Conservation (phyloP, 2,888 invertebrate species). For the Scaptomyza cyrtandrae region DNA sequence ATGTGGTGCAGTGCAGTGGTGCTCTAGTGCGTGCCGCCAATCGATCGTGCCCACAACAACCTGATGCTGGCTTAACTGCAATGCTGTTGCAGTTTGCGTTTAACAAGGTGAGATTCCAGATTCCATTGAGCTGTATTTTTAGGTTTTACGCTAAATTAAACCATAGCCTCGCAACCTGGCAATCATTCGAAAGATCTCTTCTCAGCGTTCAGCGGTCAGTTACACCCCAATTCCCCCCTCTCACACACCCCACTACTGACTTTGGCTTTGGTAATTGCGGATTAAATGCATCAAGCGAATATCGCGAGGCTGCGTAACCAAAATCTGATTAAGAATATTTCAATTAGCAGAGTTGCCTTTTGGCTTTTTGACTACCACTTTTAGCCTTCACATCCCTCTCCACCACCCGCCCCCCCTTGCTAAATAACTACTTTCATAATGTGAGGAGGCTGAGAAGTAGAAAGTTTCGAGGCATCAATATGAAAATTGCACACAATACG, state of each 20-base stretch:
- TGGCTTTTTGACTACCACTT: constrained; percentile 11
- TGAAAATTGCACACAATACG: constrained; percentile 32
- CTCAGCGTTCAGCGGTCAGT: constrained; percentile 1
- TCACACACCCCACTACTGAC: background rate
- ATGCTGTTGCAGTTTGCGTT: constrained; percentile 10
- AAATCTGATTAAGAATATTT: constrained; percentile 80
- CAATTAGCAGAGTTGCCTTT: constrained; percentile 68
- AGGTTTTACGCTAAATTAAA: constrained; percentile 72
- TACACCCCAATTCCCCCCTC: background rate
- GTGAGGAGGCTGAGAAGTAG: constrained; percentile 31
- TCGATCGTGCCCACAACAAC: constrained; percentile 44
- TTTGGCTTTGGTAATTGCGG: constrained; percentile 67
- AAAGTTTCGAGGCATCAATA: constrained; percentile 59
- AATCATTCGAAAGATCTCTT: constrained; percentile 37
- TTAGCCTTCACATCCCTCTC: background rate
- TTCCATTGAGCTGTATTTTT: constrained; percentile 60
- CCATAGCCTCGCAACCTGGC: constrained; percentile 50
- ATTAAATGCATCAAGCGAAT: constrained; percentile 70
- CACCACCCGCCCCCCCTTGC: background rate
- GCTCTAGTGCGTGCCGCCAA: constrained; percentile 50
- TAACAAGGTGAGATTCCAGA: constrained; percentile 48
- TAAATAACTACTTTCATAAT: constrained; percentile 52
- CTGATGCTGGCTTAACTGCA: constrained; percentile 5
- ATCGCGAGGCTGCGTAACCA: constrained; percentile 39
- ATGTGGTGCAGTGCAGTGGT: constrained; percentile 17